phyloP scores from a whole-genome alignment of 2,888 invertebrate genomes.

The Sicus ferrugineus region DNA sequence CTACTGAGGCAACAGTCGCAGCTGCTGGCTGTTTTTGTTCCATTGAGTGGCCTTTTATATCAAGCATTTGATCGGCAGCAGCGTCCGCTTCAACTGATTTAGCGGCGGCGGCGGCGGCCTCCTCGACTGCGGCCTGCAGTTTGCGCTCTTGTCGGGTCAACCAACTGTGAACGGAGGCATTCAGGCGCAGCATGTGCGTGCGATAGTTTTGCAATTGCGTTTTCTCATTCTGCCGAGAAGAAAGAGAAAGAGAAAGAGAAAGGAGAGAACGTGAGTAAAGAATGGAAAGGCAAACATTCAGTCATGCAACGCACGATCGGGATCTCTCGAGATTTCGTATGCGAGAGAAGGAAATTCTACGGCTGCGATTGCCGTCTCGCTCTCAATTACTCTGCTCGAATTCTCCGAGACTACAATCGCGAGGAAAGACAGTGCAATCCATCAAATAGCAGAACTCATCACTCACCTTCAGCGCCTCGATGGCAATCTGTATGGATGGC shows the following conservation, averaged over 20 bases:
- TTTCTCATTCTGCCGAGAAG: conserved; percentile 58
- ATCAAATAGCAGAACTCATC: too few species aligned
- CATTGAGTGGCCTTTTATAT: conserved; percentile 14
- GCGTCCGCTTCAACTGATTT: conserved; percentile 16
- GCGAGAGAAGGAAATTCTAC: too few species aligned
- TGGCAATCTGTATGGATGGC: conserved; percentile 62
- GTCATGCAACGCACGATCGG: too few species aligned
- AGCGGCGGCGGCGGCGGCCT: conserved; percentile 45
- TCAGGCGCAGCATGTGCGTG: conserved; percentile 64
- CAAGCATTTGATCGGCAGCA: conserved; percentile 18
- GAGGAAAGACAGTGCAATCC: too few species aligned
- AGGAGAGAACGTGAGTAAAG: too few species aligned
- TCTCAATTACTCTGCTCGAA: too few species aligned
- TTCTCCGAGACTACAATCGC: too few species aligned
- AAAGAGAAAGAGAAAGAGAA: conserved; percentile 28
- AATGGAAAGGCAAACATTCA: too few species aligned
- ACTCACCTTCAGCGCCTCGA: conserved; percentile 63
- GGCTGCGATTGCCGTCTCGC: too few species aligned
- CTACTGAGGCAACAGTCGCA: conserved; percentile 50
- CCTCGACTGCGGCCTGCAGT: conserved; percentile 55
- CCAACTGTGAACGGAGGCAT: conserved; percentile 66
- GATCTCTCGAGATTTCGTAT: too few species aligned
- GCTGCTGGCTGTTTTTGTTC: conserved; percentile 18
- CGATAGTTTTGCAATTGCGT: conserved; percentile 63
- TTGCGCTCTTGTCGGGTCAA: conserved; percentile 64